Evolutionary conservation across 2,113 vertebrate species (phyloP).

Genomic region (Neotoma lepida): DNA sequence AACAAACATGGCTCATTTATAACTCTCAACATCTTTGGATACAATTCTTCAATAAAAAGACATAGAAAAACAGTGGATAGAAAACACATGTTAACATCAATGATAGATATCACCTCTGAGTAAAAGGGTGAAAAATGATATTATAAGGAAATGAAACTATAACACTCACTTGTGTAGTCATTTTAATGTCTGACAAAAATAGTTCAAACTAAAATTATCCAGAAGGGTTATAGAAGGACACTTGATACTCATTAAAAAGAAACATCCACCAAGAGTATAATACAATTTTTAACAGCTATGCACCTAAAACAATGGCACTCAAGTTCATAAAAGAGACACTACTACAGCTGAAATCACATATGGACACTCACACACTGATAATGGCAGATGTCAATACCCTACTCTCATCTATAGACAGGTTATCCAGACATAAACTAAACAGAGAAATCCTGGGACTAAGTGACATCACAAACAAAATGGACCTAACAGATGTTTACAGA

Average conservation of each 20-base stretch:
- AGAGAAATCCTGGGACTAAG: neutral
- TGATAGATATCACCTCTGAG: accelerated
- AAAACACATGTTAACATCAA: neutral
- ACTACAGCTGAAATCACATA: neutral
- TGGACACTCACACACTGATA: neutral
- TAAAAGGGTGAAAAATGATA: neutral
- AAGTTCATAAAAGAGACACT: neutral
- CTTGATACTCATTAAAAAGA: neutral
- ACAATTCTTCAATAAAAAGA: neutral
- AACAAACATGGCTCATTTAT: neutral
- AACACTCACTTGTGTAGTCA: too few relatives aligned
- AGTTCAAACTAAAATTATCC: neutral
- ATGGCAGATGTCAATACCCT: neutral
- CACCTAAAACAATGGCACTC: neutral
- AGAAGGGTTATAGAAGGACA: neutral
- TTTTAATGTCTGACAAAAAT: neutral
- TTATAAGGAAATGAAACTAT: neutral
- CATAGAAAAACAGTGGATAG: neutral
- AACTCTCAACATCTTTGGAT: neutral
- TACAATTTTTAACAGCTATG: neutral
- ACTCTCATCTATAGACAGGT: neutral
- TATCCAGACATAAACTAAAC: neutral
- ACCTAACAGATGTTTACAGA: neutral
- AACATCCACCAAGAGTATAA: neutral
- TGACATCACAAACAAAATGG: neutral